Conservation (phyloP, 2,888 invertebrate genomes). For the Automeris io region DNA sequence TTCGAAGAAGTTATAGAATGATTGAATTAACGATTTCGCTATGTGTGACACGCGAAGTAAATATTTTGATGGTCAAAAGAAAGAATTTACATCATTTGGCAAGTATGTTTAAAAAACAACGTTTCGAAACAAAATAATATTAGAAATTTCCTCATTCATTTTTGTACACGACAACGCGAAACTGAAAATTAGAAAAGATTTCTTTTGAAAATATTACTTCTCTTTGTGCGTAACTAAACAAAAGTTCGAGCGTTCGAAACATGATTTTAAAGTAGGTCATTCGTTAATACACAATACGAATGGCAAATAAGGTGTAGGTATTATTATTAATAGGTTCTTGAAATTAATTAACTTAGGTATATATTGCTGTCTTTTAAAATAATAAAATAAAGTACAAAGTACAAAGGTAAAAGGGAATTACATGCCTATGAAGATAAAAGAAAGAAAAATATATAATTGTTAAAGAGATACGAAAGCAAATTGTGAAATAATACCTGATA, state of each 20-base stretch:
- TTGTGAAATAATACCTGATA: too few species aligned
- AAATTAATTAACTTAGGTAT: too few species aligned
- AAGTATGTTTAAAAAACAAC: conserved; percentile 20
- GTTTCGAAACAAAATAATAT: conserved; percentile 17
- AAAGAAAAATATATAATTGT: too few species aligned
- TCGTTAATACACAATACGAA: conserved; percentile 24
- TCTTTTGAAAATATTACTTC: background rate
- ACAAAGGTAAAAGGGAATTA: too few species aligned
- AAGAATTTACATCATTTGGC: conserved; percentile 31
- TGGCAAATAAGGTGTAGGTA: conserved; percentile 23
- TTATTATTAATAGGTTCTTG: too few species aligned
- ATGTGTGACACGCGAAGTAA: conserved; percentile 41
- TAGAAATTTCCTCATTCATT: conserved; percentile 20
- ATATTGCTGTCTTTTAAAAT: too few species aligned
- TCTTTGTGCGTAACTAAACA: background rate
- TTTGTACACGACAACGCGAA: conserved; percentile 10
- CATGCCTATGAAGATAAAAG: too few species aligned
- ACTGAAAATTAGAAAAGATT: too few species aligned
- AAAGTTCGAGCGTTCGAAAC: background rate
- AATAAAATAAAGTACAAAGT: too few species aligned
- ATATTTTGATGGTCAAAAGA: conserved; percentile 24
- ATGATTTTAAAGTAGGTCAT: conserved; percentile 5
- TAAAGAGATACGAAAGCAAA: too few species aligned
- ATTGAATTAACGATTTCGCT: conserved; percentile 59
- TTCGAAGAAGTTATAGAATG: conserved; percentile 35